Conservation (phyloP, 2,888 invertebrate genomes). For the Hedychridium roseum region DNA sequence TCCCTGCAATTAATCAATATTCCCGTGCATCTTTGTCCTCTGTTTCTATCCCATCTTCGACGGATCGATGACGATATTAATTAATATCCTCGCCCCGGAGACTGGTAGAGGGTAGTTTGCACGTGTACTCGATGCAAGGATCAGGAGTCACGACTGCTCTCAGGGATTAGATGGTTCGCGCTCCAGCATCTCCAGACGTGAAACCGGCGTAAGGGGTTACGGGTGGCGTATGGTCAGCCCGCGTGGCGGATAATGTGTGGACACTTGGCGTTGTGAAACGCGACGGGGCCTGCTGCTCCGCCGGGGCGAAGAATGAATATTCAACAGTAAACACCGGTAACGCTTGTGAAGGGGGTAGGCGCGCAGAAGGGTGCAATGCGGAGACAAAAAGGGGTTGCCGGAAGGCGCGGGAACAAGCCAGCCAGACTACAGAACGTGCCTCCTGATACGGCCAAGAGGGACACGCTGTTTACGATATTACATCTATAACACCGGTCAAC, state of each 20-base stretch:
- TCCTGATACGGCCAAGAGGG: too few relatives aligned
- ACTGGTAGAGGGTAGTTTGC: too few relatives aligned
- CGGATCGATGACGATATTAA: too few relatives aligned
- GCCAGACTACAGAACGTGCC: too few relatives aligned
- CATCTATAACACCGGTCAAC: slow-evolving; percentile 58
- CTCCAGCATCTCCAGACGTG: too few relatives aligned
- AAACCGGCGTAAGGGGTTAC: slow-evolving; percentile 19
- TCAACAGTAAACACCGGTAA: slow-evolving; percentile 52
- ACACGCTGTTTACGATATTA: slow-evolving; percentile 57
- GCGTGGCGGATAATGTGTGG: slow-evolving; percentile 41
- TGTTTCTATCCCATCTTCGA: too few relatives aligned
- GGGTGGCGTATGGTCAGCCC: slow-evolving; percentile 33
- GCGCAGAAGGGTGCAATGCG: slow-evolving; percentile 11
- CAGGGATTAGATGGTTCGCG: too few relatives aligned
- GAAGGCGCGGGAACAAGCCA: slow-evolving; percentile 18
- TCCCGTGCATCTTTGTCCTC: too few relatives aligned
- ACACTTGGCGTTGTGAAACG: slow-evolving; percentile 32
- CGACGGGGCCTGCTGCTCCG: slow-evolving; percentile 15
- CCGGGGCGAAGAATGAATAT: slow-evolving; percentile 54
- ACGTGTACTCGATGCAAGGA: too few relatives aligned
- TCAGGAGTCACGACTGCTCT: too few relatives aligned
- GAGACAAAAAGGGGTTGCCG: background rate
- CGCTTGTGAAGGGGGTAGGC: slow-evolving; percentile 41
- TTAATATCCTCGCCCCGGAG: too few relatives aligned
- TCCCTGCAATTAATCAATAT: too few relatives aligned